phyloP scores from a whole-genome alignment of 2,113 vertebrate genomes.

The Ammodytes dubius region DNA sequence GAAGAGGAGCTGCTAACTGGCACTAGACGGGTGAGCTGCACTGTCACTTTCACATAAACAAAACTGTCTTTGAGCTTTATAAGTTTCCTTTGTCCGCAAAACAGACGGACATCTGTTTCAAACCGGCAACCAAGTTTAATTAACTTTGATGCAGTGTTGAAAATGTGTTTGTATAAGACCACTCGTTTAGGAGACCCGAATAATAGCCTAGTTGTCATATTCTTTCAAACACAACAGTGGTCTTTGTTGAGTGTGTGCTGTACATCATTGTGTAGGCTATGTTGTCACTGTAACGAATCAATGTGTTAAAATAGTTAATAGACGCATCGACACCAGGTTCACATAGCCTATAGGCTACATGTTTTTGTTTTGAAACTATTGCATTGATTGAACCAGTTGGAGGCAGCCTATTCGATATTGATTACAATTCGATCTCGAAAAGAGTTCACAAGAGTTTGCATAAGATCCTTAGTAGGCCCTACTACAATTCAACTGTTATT shows the following conservation, averaged over 20 bases:
- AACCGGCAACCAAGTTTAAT: background rate
- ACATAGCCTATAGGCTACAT: background rate
- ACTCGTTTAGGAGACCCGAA: background rate
- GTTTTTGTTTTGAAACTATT: background rate
- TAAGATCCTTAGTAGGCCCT: background rate
- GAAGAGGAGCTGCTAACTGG: constrained; percentile 73
- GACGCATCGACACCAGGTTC: background rate
- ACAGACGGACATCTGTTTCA: background rate
- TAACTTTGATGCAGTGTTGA: background rate
- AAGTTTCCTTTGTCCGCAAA: background rate
- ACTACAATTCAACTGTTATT: background rate
- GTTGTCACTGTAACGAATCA: constrained; percentile 7
- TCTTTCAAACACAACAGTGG: constrained; percentile 20
- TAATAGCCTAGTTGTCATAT: constrained; percentile 45
- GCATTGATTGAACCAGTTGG: background rate
- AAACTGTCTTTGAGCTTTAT: constrained; percentile 25
- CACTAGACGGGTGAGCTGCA: constrained; percentile 79
- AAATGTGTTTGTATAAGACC: background rate
- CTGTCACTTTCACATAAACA: constrained; percentile 63
- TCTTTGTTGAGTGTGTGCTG: constrained; percentile 15
- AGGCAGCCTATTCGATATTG: background rate
- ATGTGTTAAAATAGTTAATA: background rate
- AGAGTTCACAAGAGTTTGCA: background rate
- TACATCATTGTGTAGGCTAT: background rate
- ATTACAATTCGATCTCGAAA: background rate